Conservation (phyloP, 2,888 invertebrate genomes). For the Encarsia formosa region DNA sequence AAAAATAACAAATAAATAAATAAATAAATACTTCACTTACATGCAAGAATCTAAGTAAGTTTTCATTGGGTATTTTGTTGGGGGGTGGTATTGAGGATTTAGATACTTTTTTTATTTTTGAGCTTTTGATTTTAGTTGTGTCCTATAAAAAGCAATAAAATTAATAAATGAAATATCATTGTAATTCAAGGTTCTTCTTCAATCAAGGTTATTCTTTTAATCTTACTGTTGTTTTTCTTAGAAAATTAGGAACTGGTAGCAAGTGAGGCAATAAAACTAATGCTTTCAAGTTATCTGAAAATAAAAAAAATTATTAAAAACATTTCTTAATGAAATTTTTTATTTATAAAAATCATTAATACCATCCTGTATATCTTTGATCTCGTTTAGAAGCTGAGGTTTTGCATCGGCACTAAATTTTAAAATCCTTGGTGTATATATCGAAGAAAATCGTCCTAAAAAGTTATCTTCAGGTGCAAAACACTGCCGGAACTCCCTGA, state of each 20-base stretch:
- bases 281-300: constrained; percentile 2
- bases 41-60: constrained; percentile 21
- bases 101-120: no score
- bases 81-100: constrained; percentile 6
- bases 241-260: background rate
- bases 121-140: no score
- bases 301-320: no score
- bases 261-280: background rate
- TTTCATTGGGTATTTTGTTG: constrained; percentile 21
- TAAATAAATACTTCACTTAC: constrained; percentile 7
- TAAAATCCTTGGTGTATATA: background rate
- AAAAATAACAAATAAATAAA: background rate
- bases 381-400: background rate
- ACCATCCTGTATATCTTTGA: background rate
- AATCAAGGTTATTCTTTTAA: no score
- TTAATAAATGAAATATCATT: no score
- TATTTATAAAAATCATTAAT: no score
- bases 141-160: no score
- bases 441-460: background rate
- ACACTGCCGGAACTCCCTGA: background rate
- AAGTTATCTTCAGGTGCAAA: background rate
- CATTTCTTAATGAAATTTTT: no score
- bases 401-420: background rate
- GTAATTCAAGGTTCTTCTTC: no score
- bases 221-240: constrained; percentile 20